Evolutionary conservation across 2,888 invertebrate genomes (phyloP).

Genomic region (Adelognathus sp.): DNA sequence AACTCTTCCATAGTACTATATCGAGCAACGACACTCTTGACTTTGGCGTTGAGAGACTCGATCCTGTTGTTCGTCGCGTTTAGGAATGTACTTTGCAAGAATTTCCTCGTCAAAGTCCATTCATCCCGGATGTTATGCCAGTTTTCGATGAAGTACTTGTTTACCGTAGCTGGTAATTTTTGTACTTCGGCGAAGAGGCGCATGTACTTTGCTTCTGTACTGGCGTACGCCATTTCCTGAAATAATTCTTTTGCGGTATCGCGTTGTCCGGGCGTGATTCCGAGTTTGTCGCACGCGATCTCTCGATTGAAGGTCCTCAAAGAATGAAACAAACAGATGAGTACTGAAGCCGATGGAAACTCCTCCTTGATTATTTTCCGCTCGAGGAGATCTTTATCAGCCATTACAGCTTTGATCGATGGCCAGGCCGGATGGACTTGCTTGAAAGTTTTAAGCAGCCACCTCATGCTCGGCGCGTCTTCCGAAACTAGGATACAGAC

Average conservation of each 20-base stretch:
- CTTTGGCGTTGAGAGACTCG: background rate
- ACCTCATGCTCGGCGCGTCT: background rate
- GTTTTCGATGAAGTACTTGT: background rate
- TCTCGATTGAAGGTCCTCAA: background rate
- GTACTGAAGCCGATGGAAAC: background rate
- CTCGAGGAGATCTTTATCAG: background rate
- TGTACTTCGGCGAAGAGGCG: background rate
- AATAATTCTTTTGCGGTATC: too few relatives aligned
- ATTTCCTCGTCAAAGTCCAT: background rate
- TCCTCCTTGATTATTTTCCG: background rate
- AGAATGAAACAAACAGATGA: background rate
- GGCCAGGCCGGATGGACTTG: constrained; percentile 1
- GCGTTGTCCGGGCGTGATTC: too few relatives aligned
- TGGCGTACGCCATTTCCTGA: background rate
- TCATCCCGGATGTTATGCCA: background rate
- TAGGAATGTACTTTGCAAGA: background rate
- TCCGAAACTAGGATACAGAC: constrained; percentile 33
- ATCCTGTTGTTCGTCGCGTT: background rate
- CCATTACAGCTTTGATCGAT: background rate
- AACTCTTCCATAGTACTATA: background rate
- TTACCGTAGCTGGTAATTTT: too few relatives aligned
- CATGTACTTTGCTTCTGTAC: too few relatives aligned
- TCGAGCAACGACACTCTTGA: background rate
- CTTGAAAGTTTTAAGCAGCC: constrained; percentile 52
- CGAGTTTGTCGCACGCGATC: too few relatives aligned